phyloP scores from a whole-genome alignment of 2,888 invertebrate genomes.

The Acrocyrtus sp. region DNA sequence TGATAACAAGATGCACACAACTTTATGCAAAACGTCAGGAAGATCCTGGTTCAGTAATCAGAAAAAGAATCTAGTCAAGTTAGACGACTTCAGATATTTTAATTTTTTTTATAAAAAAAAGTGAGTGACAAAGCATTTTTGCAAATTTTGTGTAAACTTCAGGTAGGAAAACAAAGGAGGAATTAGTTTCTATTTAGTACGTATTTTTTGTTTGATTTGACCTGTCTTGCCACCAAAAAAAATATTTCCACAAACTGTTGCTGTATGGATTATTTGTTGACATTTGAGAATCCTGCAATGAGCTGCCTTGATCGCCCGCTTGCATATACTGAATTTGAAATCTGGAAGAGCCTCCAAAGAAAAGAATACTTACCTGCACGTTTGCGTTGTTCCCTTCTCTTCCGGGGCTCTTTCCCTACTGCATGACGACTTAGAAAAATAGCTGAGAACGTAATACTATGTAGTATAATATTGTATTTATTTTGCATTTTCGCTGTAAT shows the following conservation, averaged over 20 bases:
- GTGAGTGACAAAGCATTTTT: background rate
- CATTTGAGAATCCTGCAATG: conserved; percentile 29
- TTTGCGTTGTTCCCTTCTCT: background rate
- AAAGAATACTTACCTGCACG: background rate
- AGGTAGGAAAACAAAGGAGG: too few species aligned
- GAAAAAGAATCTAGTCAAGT: background rate
- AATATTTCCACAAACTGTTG: conserved; percentile 4
- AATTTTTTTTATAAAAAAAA: background rate
- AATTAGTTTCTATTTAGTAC: too few species aligned
- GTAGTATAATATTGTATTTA: background rate
- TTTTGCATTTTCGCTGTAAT: background rate
- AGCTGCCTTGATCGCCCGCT: conserved; percentile 26
- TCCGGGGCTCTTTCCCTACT: too few species aligned
- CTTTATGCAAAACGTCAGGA: background rate
- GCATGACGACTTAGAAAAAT: conserved; percentile 7
- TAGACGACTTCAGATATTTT: background rate
- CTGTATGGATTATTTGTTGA: conserved; percentile 32
- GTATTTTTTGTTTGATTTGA: conserved; percentile 1
- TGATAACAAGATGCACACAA: conserved; percentile 28
- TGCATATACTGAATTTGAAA: conserved; percentile 15
- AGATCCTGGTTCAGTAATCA: background rate
- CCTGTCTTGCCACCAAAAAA: conserved; percentile 21
- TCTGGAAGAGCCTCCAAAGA: background rate
- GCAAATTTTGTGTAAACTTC: background rate
- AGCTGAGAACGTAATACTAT: conserved; percentile 8